Percentiles rank a stretch among this genome's conserved stretches.
phyloP scores from a whole-genome alignment of 2,888 invertebrate species.

The Corbicula japonica region DNA sequence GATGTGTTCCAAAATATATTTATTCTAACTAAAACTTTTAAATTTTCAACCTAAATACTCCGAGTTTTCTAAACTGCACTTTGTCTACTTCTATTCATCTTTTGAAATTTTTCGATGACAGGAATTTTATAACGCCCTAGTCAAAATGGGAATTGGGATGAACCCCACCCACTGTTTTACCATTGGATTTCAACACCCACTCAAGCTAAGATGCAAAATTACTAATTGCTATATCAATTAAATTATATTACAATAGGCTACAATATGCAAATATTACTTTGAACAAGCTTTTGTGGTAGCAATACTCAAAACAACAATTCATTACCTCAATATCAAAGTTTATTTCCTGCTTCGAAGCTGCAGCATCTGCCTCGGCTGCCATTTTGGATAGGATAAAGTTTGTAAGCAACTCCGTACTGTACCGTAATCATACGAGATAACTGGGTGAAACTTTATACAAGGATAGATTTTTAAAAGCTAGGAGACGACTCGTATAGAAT shows the following conservation, averaged over 20 bases:
- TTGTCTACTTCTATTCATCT: not conserved
- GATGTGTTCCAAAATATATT: not conserved
- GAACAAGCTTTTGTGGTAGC: too few species aligned
- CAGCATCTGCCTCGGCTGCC: constrained; percentile 28
- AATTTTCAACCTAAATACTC: not conserved
- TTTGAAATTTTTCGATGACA: not conserved
- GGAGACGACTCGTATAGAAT: too few species aligned
- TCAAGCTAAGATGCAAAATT: too few species aligned
- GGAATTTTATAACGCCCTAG: too few species aligned
- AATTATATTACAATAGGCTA: too few species aligned
- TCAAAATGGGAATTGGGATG: not conserved
- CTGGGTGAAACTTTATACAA: too few species aligned
- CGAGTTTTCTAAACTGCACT: not conserved
- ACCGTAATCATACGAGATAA: too few species aligned
- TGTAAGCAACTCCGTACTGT: too few species aligned
- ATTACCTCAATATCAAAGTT: constrained; percentile 55
- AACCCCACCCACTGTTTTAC: constrained; percentile 16
- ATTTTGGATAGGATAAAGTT: constrained; percentile 25
- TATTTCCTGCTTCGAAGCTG: constrained; percentile 27
- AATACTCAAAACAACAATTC: not conserved
- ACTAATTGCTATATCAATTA: too few species aligned
- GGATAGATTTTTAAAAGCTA: too few species aligned
- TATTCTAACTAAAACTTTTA: not conserved
- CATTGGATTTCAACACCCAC: constrained; percentile 15
- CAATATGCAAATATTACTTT: too few species aligned